phyloP scores from a whole-genome alignment of 1,140 invertebrate genomes.

The Idris sp. region DNA sequence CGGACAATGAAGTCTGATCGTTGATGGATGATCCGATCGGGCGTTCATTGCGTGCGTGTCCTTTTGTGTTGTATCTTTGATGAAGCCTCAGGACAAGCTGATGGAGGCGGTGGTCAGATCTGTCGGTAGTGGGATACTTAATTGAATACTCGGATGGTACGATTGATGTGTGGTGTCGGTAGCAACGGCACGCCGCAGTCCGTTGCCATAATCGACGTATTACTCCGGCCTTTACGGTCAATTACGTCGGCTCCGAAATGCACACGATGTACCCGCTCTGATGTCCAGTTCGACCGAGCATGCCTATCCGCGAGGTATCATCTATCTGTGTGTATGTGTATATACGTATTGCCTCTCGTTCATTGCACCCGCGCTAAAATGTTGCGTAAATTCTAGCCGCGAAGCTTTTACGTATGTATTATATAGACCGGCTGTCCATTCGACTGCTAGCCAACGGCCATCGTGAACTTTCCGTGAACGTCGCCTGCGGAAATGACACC shows the following conservation, averaged over 20 bases:
- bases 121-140: slow-evolving; percentile 56
- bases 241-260: slow-evolving; percentile 61
- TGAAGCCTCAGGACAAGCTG: slow-evolving; percentile 28
- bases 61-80: slow-evolving; percentile 30
- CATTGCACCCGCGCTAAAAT: slow-evolving; percentile 56
- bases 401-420: slow-evolving; percentile 47
- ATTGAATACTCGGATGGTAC: slow-evolving; percentile 62
- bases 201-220: slow-evolving; percentile 62
- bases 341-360: slow-evolving; percentile 41
- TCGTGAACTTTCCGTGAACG: slow-evolving; percentile 44
- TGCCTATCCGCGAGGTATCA: slow-evolving; percentile 55
- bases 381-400: slow-evolving; percentile 55
- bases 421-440: slow-evolving; percentile 26
- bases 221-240: slow-evolving; percentile 60
- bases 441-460: slow-evolving; percentile 24
- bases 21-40: slow-evolving; percentile 36
- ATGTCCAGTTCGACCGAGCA: slow-evolving; percentile 42
- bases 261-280: slow-evolving; percentile 54
- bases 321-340: slow-evolving; percentile 44
- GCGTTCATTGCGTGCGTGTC: slow-evolving; percentile 18
- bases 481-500: slow-evolving; percentile 53
- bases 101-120: slow-evolving; percentile 24
- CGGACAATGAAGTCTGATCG: slow-evolving; percentile 14
- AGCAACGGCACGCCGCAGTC: slow-evolving; percentile 56
- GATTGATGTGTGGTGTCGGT: slow-evolving; percentile 63